These are phyloP conservation scores for Prionailurus bengalensis DNA, from an alignment of 2,113 vertebrate species.

Conservation along the genomic window DNA sequence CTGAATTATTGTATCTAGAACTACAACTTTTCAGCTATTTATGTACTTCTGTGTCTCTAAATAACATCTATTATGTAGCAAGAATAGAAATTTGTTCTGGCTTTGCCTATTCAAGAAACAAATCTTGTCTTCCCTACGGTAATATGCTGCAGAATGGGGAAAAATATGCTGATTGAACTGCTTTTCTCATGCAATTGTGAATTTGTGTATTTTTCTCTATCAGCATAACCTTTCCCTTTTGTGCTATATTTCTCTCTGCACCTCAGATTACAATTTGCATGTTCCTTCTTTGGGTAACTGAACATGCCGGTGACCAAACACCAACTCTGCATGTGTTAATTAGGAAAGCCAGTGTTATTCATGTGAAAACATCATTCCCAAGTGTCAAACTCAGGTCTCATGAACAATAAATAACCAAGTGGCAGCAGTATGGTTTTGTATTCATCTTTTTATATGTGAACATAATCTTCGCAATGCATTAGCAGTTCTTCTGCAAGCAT, in stretches of 20 bases:
- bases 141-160: slow-evolving; percentile 21
- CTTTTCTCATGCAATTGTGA: slow-evolving; percentile 46
- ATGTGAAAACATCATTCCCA: background rate
- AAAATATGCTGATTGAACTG: slow-evolving; percentile 54
- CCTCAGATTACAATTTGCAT: background rate
- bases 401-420: slow-evolving; percentile 45
- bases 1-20: slow-evolving; percentile 40
- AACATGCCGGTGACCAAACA: background rate
- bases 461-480: background rate
- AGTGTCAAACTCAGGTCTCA: background rate
- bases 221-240: slow-evolving; percentile 37
- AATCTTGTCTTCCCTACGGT: slow-evolving; percentile 39
- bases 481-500: background rate
- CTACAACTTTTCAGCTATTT: slow-evolving; percentile 59
- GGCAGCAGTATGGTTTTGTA: background rate
- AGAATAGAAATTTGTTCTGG: slow-evolving; percentile 50
- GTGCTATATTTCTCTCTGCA: background rate
- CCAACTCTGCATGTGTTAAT: slow-evolving; percentile 23
- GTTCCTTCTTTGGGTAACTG: background rate
- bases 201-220: slow-evolving; percentile 61
- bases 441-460: background rate
- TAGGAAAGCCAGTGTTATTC: background rate
- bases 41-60: slow-evolving; percentile 58
- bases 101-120: slow-evolving; percentile 50
- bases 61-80: slow-evolving; percentile 39